Evolutionary conservation across 2,797 vertebrate genomes (phyloP).

Genomic region (Peromyscus melanophrys): DNA sequence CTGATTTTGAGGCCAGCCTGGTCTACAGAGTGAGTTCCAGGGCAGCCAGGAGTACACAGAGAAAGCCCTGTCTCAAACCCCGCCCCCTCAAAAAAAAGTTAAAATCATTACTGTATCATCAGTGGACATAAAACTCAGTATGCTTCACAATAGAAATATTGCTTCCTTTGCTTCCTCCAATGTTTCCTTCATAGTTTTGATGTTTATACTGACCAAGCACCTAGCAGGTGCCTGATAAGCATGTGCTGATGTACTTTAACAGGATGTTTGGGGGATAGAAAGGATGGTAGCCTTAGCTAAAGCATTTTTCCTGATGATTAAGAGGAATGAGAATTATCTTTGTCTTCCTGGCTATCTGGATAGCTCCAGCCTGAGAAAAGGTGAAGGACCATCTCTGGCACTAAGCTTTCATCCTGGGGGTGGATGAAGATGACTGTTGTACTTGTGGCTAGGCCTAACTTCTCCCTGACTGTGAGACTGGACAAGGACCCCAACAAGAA

Average conservation of each 20-base stretch:
- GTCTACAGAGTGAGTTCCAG: not conserved
- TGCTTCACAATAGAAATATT: not conserved
- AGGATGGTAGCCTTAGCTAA: not conserved
- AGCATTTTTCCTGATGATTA: slow-evolving; percentile 30
- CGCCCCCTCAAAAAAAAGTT: not conserved
- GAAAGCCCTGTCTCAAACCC: not conserved
- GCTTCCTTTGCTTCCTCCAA: not conserved
- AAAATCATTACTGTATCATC: not conserved
- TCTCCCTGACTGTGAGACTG: not conserved
- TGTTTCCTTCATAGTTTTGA: not conserved
- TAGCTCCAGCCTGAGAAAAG: not conserved
- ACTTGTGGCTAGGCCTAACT: not conserved
- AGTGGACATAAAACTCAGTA: not conserved
- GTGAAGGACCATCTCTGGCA: not conserved
- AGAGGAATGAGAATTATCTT: slow-evolving; percentile 6
- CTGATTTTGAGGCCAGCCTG: not conserved
- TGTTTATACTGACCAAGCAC: not conserved
- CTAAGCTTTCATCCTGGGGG: not conserved
- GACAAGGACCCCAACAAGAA: not conserved
- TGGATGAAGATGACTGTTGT: not conserved
- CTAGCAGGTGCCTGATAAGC: not conserved
- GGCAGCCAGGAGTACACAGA: not conserved
- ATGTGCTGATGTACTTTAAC: slow-evolving; percentile 5
- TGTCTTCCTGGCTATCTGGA: not conserved
- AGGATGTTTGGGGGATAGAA: not conserved